These are phyloP conservation scores for Phoeniculus purpureus DNA, from an alignment of 2,797 vertebrate genomes.

Conservation along the genomic window DNA sequence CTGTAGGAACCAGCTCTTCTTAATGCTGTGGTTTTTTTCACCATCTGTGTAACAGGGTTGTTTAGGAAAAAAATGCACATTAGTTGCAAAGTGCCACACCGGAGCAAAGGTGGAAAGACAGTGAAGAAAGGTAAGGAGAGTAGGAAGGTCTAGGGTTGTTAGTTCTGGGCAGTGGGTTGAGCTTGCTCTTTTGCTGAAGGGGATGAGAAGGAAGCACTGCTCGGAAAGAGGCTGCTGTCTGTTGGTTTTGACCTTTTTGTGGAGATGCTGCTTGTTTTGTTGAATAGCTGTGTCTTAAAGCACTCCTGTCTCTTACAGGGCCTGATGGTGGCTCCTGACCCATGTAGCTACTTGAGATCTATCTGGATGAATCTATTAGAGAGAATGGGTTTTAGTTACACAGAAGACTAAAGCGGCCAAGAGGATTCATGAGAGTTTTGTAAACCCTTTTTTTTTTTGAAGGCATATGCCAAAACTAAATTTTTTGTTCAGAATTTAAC, in stretches of 20 bases:
- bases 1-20: not conserved
- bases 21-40: not conserved
- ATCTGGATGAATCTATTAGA: not conserved
- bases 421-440: not conserved
- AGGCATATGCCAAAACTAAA: not conserved
- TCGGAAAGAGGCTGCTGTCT: not conserved
- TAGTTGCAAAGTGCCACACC: not conserved
- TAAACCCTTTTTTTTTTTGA: not conserved
- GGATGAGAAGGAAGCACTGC: not conserved
- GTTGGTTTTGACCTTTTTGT: not conserved
- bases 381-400: not conserved
- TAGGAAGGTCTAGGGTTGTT: not conserved
- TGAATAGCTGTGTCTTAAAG: not conserved
- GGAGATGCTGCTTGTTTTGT: not conserved
- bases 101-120: not conserved
- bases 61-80: rapidly evolving
- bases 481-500: not conserved
- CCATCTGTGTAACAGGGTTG: not conserved
- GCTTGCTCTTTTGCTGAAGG: not conserved
- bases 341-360: not conserved
- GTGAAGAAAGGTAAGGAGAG: not conserved
- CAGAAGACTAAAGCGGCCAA: not conserved
- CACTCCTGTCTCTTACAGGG: not conserved
- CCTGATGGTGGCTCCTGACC: not conserved
- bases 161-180: not conserved